Conservation (phyloP, 64 coral and sea anemone species). For the Stichodactyla helianthus region DNA sequence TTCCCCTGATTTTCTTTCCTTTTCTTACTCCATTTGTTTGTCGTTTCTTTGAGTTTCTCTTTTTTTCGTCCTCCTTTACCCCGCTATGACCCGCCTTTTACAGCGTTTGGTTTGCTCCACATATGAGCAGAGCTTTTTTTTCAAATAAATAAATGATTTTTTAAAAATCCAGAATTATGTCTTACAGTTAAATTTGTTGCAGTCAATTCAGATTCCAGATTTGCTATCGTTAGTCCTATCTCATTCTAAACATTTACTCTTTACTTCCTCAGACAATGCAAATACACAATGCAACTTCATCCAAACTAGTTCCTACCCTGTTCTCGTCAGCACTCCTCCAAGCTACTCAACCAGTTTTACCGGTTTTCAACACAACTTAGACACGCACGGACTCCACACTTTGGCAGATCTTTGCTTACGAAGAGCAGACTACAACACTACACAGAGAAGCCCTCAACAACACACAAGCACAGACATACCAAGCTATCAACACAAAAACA, state of each 20-base stretch:
- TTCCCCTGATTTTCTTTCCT: no score
- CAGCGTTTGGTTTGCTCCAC: no score
- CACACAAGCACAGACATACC: not conserved
- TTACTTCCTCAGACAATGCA: not conserved
- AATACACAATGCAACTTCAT: not conserved
- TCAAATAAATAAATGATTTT: no score
- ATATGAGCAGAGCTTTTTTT: no score
- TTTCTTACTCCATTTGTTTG: no score
- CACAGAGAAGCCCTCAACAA: not conserved
- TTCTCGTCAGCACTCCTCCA: not conserved
- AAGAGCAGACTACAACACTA: constrained; percentile 42
- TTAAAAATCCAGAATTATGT: no score
- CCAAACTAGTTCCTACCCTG: constrained; percentile 2
- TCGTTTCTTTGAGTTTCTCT: no score
- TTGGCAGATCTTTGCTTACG: constrained; percentile 56
- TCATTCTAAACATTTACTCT: not conserved
- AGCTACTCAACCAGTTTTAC: constrained; percentile 16
- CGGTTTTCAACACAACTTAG: constrained; percentile 29
- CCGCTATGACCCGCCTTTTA: no score
- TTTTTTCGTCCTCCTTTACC: no score
- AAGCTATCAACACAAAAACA: not conserved
- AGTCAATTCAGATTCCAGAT: no score
- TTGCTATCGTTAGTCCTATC: not conserved
- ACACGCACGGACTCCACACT: constrained; percentile 57
- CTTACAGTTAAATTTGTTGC: no score